phyloP scores from a whole-genome alignment of 2,113 vertebrate species.

The Phyllostomus hastatus region DNA sequence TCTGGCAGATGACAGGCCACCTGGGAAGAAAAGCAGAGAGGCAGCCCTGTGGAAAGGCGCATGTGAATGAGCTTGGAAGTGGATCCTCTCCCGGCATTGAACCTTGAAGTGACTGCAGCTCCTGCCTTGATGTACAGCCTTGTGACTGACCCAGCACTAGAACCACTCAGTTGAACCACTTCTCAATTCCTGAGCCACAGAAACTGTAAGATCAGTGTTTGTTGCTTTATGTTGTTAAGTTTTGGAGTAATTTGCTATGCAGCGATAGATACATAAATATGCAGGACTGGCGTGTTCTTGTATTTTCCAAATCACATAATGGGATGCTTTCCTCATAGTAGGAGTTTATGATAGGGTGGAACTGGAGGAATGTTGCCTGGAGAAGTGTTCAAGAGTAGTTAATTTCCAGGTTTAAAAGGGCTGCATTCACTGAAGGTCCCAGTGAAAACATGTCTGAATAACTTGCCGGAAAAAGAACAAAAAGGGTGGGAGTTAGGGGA shows the following conservation, averaged over 20 bases:
- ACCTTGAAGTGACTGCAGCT: not conserved
- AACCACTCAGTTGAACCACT: not conserved
- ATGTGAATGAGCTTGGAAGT: not conserved
- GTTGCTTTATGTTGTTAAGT: not conserved
- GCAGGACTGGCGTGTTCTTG: not conserved
- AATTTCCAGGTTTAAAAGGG: constrained; percentile 63
- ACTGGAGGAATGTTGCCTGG: constrained; percentile 65
- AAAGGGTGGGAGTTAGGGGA: constrained; percentile 39
- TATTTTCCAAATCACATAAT: not conserved
- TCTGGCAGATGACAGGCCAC: not conserved
- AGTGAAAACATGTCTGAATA: constrained; percentile 61
- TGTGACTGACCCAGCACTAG: not conserved
- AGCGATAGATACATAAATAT: not conserved
- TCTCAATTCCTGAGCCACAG: not conserved
- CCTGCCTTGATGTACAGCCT: not conserved
- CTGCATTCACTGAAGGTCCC: constrained; percentile 67
- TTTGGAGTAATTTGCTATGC: not conserved
- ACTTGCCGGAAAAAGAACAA: constrained; percentile 59
- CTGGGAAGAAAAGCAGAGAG: not conserved
- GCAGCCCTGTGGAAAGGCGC: not conserved
- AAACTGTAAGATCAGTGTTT: not conserved
- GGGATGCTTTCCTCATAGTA: not conserved
- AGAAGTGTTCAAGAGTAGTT: constrained; percentile 70
- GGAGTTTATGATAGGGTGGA: constrained; percentile 62
- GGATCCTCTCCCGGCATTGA: rapidly evolving